Conservation (phyloP, 2,888 invertebrate species). For the Scaptomyza flava region DNA sequence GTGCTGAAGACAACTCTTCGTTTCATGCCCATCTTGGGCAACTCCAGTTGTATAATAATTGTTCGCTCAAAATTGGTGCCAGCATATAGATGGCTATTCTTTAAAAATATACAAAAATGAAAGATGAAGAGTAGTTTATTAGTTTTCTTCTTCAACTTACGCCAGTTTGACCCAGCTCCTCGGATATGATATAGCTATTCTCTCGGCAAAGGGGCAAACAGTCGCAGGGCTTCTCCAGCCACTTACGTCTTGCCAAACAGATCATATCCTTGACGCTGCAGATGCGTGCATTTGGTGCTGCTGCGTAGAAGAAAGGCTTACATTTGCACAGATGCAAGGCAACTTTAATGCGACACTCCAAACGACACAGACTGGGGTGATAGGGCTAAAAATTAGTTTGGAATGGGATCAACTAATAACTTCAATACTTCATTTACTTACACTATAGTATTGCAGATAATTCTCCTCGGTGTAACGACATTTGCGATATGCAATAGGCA, state of each 20-base stretch:
- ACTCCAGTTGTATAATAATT: slow-evolving; percentile 62
- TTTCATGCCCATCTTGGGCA: slow-evolving; percentile 79
- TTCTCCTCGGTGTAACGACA: slow-evolving; percentile 81
- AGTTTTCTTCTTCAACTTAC: slow-evolving; percentile 57
- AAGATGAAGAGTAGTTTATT: neutral
- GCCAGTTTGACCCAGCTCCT: slow-evolving; percentile 56
- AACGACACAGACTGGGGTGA: slow-evolving; percentile 77
- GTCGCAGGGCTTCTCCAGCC: slow-evolving; percentile 69
- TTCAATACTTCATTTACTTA: slow-evolving; percentile 30
- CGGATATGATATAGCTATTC: slow-evolving; percentile 61
- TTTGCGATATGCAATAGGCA: slow-evolving; percentile 80
- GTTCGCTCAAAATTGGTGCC: slow-evolving; percentile 70
- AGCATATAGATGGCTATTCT: slow-evolving; percentile 47
- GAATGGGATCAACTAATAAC: neutral
- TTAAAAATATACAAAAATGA: neutral
- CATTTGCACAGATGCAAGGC: slow-evolving; percentile 79
- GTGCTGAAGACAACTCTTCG: slow-evolving; percentile 81
- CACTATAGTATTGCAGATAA: slow-evolving; percentile 76
- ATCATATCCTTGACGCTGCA: slow-evolving; percentile 77
- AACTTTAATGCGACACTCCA: slow-evolving; percentile 80
- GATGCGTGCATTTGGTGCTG: slow-evolving; percentile 62
- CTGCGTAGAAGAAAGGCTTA: slow-evolving; percentile 81
- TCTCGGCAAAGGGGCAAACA: slow-evolving; percentile 77
- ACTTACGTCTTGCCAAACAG: slow-evolving; percentile 69
- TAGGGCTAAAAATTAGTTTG: slow-evolving; percentile 66